phyloP scores from a whole-genome alignment of 2,797 vertebrate genomes.

The Smutsia temminckii region DNA sequence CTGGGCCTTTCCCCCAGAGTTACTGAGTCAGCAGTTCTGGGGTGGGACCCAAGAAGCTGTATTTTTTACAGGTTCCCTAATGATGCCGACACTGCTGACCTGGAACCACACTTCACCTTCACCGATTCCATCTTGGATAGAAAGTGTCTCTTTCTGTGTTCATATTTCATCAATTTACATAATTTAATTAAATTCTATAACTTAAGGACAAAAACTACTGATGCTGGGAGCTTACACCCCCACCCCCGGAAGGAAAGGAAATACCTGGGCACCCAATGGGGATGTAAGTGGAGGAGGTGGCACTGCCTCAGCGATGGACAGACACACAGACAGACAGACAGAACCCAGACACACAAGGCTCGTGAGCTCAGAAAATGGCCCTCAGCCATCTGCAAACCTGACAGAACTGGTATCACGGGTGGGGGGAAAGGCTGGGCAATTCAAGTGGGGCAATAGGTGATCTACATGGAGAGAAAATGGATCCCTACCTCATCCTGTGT shows the following conservation, averaged over 20 bases:
- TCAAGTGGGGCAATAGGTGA: not conserved
- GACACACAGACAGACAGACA: not conserved
- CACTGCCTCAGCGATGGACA: not conserved
- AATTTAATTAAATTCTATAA: not conserved
- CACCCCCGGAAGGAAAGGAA: not conserved
- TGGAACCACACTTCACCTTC: not conserved
- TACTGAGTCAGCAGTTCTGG: not conserved
- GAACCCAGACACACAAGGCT: not conserved
- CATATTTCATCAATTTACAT: not conserved
- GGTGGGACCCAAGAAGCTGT: not conserved
- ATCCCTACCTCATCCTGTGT: not conserved
- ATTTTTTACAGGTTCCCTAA: not conserved
- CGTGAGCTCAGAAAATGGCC: not conserved
- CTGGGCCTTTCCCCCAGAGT: not conserved
- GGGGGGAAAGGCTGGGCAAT: not conserved
- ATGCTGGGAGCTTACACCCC: not conserved
- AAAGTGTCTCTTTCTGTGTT: not conserved
- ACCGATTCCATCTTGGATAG: not conserved
- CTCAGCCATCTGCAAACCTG: slow-evolving; percentile 6
- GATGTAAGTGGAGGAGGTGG: not conserved
- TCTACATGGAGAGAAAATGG: not conserved
- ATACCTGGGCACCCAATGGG: not conserved
- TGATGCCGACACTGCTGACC: not conserved
- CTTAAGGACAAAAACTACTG: not conserved
- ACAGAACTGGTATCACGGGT: not conserved